Base-by-base conservation (phyloP, 2,888 invertebrate species). In the Busseola fusca region DNA sequence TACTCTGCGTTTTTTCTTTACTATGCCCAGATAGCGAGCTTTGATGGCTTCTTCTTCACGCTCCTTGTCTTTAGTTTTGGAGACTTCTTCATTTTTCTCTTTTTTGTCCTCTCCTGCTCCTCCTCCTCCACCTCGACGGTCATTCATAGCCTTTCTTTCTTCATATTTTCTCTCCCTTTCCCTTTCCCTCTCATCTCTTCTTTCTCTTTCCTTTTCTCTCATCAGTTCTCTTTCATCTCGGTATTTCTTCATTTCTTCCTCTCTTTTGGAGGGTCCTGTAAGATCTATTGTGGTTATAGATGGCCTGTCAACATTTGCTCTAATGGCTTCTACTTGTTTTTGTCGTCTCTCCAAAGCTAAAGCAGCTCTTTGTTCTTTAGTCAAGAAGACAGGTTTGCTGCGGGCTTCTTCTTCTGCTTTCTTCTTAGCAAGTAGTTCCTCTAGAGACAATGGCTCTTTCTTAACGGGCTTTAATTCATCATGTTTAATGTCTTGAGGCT, bases 321-420 rank as follows among this genome's bases (percentile, higher is more conserved):
- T 96, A 83, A 98, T 96, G 25, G 97, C 97, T 52, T 98, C 98
- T 0, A 99, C 98, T 93, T 99, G 98, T 89, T 98, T 98, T 88
- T 98, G 98, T 1, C 99, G 96, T 65, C 98, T 96, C 88, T 98
- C 97, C 25, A 99, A 87, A 0, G 99, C 99, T 87, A 99, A 97
- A 0, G 97, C 97, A 0, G 97, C 98, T 86, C 99, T 96, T 91
- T 99, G 98, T 91, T 99, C 99, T 96, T 99, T 99, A 0, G 99
- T 98, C 52, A 99, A 95, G 91, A 99, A 99, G 45, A 99, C 98
- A 0, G 99, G 99, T 96, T 99, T 99, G 85, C 99, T 98, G 66
- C 98, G 96, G 1, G 98, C 99, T 87, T 98, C 98, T 91, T 99
- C 99, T 90, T 99, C 99, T 0, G 98, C 98, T 89, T 99, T 99